A percentile compares a stretch with the other conserved stretches of the same genome.
Conservation (phyloP, 2,797 vertebrate species). For the Okamejei kenojei region DNA sequence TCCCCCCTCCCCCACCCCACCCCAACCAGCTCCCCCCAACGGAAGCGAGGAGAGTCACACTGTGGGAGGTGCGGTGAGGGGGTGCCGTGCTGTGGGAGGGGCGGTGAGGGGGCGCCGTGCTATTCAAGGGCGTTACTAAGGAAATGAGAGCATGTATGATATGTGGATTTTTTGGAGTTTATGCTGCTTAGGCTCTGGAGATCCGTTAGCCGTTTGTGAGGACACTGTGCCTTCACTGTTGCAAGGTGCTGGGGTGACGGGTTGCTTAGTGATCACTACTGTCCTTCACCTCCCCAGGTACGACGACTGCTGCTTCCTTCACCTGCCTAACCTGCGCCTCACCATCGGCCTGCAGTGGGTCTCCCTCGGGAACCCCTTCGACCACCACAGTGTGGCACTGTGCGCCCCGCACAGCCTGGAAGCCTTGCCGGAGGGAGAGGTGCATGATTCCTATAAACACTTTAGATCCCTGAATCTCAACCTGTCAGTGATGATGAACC, state of each 20-base stretch:
- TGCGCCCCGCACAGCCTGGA: conserved; percentile 78
- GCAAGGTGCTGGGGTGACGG: not conserved
- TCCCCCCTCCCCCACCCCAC: not conserved
- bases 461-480: conserved; percentile 97
- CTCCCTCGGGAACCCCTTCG: conserved; percentile 90
- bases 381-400: conserved; percentile 83
- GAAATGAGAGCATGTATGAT: not conserved
- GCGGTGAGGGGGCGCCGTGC: no score
- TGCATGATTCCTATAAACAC: conserved; percentile 91
- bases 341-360: conserved; percentile 91
- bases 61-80: no score
- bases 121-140: not conserved
- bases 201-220: not conserved
- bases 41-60: not conserved
- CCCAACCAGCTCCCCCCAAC: not conserved
- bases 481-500: conserved; percentile 90
- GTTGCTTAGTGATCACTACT: not conserved
- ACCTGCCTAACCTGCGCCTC: conserved; percentile 89
- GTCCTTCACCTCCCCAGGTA: conserved; percentile 62
- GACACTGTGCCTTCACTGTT: not conserved
- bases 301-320: conserved; percentile 93
- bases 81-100: no score
- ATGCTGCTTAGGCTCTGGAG: no score
- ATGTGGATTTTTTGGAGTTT: no score
- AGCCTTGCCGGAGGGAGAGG: conserved; percentile 78